Conservation (phyloP, 2,113 vertebrate species). For the Porphyrio hochstetteri region DNA sequence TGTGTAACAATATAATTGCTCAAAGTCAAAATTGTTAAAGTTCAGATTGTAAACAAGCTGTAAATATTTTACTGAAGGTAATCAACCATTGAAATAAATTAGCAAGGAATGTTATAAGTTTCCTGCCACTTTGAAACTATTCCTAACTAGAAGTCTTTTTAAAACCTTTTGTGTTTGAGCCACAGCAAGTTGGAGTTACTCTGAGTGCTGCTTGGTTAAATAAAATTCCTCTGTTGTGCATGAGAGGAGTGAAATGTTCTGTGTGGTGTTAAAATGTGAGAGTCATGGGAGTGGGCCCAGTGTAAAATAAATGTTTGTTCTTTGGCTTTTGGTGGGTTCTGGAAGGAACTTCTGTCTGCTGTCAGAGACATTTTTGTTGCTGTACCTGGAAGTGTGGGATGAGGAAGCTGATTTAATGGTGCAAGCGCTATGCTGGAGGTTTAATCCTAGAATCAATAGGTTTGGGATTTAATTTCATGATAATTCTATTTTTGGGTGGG, state of each 20-base stretch:
- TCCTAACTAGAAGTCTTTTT: not conserved
- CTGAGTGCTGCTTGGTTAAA: not conserved
- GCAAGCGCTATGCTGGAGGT: accelerated
- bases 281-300: too few species aligned
- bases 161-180: not conserved
- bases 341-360: not conserved
- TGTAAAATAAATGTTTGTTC: not conserved
- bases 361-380: not conserved
- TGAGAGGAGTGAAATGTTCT: not conserved
- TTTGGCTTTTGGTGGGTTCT: not conserved
- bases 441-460: not conserved
- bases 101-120: not conserved
- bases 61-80: slow-evolving; percentile 15
- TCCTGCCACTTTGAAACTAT: not conserved
- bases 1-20: not conserved
- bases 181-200: not conserved
- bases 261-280: not conserved
- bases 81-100: not conserved
- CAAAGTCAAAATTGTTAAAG: not conserved
- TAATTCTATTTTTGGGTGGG: not conserved
- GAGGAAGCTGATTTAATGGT: not conserved
- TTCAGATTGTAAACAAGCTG: not conserved
- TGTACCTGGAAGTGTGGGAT: not conserved
- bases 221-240: not conserved
- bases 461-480: not conserved